These are phyloP conservation scores for Apistogramma diplotaenia DNA, from an alignment of 2,113 vertebrate genomes.

Conservation along the genomic window DNA sequence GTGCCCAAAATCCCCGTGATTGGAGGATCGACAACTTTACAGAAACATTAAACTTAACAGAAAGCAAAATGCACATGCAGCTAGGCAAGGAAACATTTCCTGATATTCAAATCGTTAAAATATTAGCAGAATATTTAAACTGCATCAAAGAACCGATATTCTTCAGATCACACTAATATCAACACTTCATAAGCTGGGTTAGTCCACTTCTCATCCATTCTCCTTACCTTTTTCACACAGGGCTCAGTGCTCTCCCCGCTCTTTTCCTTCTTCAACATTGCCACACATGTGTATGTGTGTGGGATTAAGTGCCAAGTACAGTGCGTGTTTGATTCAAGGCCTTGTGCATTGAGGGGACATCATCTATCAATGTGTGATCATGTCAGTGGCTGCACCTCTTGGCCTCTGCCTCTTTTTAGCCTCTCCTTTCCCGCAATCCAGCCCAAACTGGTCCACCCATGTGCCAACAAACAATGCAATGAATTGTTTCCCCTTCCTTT, in stretches of 20 bases:
- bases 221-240: conserved; percentile 53
- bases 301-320: background rate
- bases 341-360: background rate
- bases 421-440: conserved; percentile 35
- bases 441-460: conserved; percentile 47
- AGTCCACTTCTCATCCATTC: background rate
- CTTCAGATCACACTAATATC: background rate
- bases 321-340: background rate
- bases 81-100: background rate
- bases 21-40: background rate
- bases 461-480: conserved; percentile 43
- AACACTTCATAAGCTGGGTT: background rate
- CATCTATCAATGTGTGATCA: conserved; percentile 1
- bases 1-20: background rate
- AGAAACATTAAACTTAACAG: background rate
- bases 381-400: conserved; percentile 12
- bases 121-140: background rate
- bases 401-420: conserved; percentile 18
- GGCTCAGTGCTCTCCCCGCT: conserved; percentile 13
- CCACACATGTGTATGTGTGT: background rate
- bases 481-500: conserved; percentile 51
- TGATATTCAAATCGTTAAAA: background rate
- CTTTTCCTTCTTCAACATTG: conserved; percentile 63
- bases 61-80: background rate
- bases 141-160: background rate